A percentile compares a stretch with the other conserved stretches of the same genome.
phyloP scores from a whole-genome alignment of 2,888 invertebrate genomes.

The Tenthredo livida region DNA sequence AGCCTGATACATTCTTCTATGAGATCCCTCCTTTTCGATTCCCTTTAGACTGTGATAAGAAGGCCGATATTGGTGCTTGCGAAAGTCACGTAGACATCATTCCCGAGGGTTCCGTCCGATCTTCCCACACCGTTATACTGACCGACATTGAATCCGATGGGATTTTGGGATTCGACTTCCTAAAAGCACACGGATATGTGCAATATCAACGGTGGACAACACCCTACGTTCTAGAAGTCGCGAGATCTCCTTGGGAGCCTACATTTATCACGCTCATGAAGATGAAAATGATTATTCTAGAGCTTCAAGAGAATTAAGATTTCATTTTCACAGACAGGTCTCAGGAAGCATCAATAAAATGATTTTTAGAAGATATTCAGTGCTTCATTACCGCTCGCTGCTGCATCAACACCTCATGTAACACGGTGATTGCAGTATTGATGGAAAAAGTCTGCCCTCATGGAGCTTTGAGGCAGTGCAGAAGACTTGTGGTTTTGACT shows the following conservation, averaged over 20 bases:
- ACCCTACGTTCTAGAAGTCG: neutral
- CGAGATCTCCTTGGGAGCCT: neutral
- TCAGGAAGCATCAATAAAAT: neutral
- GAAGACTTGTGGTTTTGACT: no score
- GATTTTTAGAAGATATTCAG: neutral
- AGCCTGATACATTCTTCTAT: neutral
- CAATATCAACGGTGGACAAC: neutral
- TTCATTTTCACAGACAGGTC: neutral
- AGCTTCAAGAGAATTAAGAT: neutral
- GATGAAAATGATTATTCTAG: neutral
- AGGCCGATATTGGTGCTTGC: neutral
- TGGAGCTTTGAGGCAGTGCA: no score
- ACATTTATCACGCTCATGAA: neutral
- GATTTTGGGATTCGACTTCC: neutral
- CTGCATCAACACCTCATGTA: no score
- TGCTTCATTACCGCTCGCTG: no score
- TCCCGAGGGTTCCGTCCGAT: neutral
- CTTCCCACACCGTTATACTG: constrained; percentile 3
- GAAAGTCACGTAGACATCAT: constrained; percentile 3
- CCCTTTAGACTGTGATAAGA: neutral
- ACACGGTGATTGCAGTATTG: neutral
- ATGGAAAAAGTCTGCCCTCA: no score
- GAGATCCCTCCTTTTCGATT: neutral
- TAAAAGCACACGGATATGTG: constrained; percentile 3
- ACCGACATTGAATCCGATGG: neutral